Evolutionary conservation across 2,113 vertebrate genomes (phyloP).

Genomic region (Malaclemys terrapin): DNA sequence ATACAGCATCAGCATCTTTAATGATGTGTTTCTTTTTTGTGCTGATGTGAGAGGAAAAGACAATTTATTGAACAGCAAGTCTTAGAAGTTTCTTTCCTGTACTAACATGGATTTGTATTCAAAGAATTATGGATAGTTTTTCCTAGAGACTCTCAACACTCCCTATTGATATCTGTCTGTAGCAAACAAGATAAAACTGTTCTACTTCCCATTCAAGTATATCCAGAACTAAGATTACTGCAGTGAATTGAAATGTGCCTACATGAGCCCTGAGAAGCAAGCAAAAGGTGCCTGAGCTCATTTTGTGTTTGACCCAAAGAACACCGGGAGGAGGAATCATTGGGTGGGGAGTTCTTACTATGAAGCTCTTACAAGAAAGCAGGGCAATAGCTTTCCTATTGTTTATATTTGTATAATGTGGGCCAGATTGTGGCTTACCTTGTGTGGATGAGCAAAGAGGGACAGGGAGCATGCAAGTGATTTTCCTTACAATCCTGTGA

Average conservation of each 20-base stretch:
- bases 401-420: background rate
- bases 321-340: background rate
- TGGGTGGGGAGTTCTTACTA: background rate
- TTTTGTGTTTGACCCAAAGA: background rate
- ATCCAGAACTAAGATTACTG: background rate
- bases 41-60: background rate
- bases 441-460: background rate
- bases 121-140: constrained; percentile 1
- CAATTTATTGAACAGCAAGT: background rate
- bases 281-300: background rate
- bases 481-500: background rate
- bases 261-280: background rate
- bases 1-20: background rate
- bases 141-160: background rate
- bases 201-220: background rate
- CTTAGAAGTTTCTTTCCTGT: background rate
- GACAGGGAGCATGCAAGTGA: background rate
- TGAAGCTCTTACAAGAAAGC: background rate
- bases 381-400: background rate
- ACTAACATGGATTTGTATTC: background rate
- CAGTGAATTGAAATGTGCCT: background rate
- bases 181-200: background rate
- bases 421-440: background rate
- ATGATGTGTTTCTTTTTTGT: background rate
- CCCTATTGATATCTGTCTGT: background rate